Base-by-base conservation (phyloP, 2,797 vertebrate species). In the Xiphorhynchus erythropygius region DNA sequence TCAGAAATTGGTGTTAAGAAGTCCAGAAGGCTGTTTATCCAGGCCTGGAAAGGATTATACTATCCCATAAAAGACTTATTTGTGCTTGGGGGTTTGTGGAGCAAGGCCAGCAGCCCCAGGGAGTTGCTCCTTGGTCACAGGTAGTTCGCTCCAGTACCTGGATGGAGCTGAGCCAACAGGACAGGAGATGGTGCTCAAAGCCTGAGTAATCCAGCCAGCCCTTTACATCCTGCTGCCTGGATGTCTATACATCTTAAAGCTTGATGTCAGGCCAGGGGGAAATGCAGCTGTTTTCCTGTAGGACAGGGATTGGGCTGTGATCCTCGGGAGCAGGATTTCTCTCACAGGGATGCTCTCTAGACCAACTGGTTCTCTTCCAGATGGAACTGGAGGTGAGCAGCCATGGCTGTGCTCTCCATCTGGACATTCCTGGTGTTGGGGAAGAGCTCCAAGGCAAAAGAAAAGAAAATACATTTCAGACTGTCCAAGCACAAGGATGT, bases 171-270 rank as follows among this genome's bases (percentile, higher is more conserved):
- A 92, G 94, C 84, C 93, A 95, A 14, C 60, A 85, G 71, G 64
- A 94, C 89, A 93, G 86, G 91, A 94, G 95, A 95, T 83, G 94
- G 92, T 93, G 91, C 90, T 92, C 87, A 41, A 80, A 87, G 93
- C 62, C 94, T 69, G 64, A 80, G 64, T 62, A 42, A 75, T 28
- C 8, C 84, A 85, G 49, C 25, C 81, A 77, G 57, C 35, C 35
- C 79, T 62, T 33, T 25, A 13, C 41, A 71, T 53, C 47, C 50
- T 4, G 13, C 10, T 12, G 22, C 4, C 0, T 55, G 39, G 32
- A 53, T 47, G 11, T 5, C 71, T 75, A 10, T n/a, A 37, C 23
- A 3, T 21, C 82, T 63, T 2, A 33, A 42, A 85, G 22, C 44
- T 13, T 23, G 60, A 35, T 24, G 52, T 35, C 41, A 86, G n/a